phyloP scores from a whole-genome alignment of 2,888 invertebrate genomes.

The Xanthorhoe designata region DNA sequence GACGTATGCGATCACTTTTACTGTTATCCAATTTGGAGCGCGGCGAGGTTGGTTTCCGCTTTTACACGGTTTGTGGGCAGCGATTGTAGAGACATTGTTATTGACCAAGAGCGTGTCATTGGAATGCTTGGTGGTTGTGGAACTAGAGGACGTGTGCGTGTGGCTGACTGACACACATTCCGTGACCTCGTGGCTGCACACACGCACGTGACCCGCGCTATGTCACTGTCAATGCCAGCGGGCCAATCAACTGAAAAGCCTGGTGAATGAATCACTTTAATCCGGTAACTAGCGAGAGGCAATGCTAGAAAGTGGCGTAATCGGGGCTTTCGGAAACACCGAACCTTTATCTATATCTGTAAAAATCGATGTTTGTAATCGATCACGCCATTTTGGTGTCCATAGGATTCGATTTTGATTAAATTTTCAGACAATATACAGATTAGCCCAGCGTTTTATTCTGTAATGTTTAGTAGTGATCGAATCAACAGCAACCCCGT shows the following conservation, averaged over 20 bases:
- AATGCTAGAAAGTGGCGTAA: neutral
- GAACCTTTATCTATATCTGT: neutral
- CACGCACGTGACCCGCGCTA: slow-evolving; percentile 31
- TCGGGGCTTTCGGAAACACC: neutral
- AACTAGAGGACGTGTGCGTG: slow-evolving; percentile 64
- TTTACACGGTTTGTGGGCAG: slow-evolving; percentile 81
- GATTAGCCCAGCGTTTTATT: too few species aligned
- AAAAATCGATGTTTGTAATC: too few species aligned
- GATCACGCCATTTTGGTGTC: too few species aligned
- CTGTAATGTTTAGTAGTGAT: too few species aligned
- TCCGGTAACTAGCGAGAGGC: neutral
- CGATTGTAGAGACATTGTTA: slow-evolving; percentile 69
- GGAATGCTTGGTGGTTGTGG: slow-evolving; percentile 55
- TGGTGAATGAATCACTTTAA: neutral
- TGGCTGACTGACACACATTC: slow-evolving; percentile 75
- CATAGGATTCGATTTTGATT: too few species aligned
- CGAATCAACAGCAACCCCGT: too few species aligned
- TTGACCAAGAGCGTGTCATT: slow-evolving; percentile 71
- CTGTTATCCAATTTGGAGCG: slow-evolving; percentile 84
- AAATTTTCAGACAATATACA: too few species aligned
- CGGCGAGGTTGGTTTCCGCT: slow-evolving; percentile 79
- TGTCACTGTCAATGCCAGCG: slow-evolving; percentile 29
- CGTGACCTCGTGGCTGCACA: slow-evolving; percentile 47
- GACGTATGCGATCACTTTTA: slow-evolving; percentile 83
- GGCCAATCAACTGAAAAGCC: slow-evolving; percentile 23